Percentiles rank a stretch among this genome's conserved stretches.
phyloP scores from a whole-genome alignment of 35 echinoderm and acorn worm genomes.

The Acanthaster planci region DNA sequence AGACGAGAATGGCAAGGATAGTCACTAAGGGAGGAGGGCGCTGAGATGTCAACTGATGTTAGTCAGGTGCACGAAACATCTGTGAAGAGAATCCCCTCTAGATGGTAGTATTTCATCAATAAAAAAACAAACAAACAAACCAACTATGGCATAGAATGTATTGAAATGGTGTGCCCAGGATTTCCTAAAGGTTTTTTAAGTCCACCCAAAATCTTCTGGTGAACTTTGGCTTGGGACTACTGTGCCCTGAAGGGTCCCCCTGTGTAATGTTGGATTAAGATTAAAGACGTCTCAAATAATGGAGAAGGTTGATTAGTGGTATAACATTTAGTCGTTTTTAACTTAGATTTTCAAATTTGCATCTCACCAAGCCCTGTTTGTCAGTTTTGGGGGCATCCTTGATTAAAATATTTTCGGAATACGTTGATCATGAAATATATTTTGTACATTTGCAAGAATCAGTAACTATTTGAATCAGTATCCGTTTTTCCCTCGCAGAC shows the following conservation, averaged over 20 bases:
- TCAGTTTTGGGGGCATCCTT: not conserved
- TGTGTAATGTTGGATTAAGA: no score
- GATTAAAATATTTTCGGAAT: not conserved
- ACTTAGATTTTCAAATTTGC: not conserved
- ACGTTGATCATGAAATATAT: not conserved
- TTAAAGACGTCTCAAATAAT: no score
- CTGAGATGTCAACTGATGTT: not conserved
- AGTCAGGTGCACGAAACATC: not conserved
- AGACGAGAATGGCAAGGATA: constrained; percentile 18
- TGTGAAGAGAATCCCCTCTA: not conserved
- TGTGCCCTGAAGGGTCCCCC: no score
- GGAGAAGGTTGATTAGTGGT: not conserved
- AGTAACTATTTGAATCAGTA: not conserved
- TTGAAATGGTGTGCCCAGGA: no score
- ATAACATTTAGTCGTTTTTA: not conserved
- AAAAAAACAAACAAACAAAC: no score
- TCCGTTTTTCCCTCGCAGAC: not conserved
- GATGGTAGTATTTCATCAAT: not conserved
- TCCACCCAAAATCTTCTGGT: no score
- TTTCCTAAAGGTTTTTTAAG: no score
- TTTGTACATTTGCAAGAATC: constrained; percentile 21
- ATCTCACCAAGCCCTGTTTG: not conserved
- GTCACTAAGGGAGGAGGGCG: constrained; percentile 8
- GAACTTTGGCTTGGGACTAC: no score
- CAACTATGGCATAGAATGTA: no score